Evolutionary conservation across 2,797 vertebrate species (phyloP).

Genomic region (Anguilla pacifica): DNA sequence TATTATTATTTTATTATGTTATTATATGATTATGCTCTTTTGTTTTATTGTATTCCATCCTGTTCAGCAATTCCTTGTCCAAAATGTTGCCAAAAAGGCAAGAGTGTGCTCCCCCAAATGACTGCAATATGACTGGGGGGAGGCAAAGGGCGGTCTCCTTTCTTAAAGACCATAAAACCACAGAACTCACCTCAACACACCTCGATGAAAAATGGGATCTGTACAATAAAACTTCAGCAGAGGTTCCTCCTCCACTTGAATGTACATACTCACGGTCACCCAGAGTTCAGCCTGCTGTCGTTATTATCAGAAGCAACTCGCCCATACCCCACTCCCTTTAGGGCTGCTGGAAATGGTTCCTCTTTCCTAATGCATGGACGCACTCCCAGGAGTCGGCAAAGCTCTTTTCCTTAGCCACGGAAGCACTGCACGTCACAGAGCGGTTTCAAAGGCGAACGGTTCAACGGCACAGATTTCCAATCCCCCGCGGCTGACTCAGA

Average conservation of each 20-base stretch:
- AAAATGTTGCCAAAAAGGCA: not conserved
- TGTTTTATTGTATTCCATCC: not conserved
- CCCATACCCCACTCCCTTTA: not conserved
- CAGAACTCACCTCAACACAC: too few species aligned
- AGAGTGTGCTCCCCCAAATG: not conserved
- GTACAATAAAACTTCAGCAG: not conserved
- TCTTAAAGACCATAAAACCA: not conserved
- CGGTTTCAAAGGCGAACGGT: not conserved
- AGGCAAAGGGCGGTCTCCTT: not conserved
- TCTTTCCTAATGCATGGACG: not conserved
- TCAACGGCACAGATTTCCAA: not conserved
- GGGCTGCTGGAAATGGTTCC: not conserved
- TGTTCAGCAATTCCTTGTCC: not conserved
- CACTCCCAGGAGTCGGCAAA: not conserved
- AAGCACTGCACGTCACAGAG: not conserved
- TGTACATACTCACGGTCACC: not conserved
- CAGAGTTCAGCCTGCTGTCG: not conserved
- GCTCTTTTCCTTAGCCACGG: not conserved
- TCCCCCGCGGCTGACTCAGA: not conserved
- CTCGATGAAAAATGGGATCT: not conserved
- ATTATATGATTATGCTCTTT: not conserved
- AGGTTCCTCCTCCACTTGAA: not conserved
- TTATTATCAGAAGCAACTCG: not conserved
- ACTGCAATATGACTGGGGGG: not conserved
- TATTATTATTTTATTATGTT: too few species aligned